phyloP scores from a whole-genome alignment of 2,888 invertebrate species.

The Neocrepidodera transversa region DNA sequence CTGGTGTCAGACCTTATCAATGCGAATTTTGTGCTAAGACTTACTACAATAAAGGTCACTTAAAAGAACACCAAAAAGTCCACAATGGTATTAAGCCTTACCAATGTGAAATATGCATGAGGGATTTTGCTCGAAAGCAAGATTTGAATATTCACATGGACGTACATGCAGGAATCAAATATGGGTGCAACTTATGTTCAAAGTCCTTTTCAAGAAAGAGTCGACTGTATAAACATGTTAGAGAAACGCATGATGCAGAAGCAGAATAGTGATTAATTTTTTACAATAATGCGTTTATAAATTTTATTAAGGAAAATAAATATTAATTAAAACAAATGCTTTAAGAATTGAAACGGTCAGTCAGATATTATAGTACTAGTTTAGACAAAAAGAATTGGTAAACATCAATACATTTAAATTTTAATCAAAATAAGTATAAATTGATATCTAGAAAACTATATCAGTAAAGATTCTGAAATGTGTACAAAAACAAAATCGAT shows the following conservation, averaged over 20 bases:
- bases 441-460: too few relatives aligned
- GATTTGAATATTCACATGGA: slow-evolving; percentile 25
- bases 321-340: too few relatives aligned
- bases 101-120: slow-evolving; percentile 18
- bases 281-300: neutral
- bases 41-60: slow-evolving; percentile 21
- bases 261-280: slow-evolving; percentile 6
- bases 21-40: slow-evolving; percentile 25
- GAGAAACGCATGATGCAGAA: slow-evolving; percentile 6
- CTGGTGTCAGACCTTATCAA: slow-evolving; percentile 9
- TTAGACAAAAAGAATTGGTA: too few relatives aligned
- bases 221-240: slow-evolving; percentile 17
- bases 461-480: too few relatives aligned
- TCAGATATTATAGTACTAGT: too few relatives aligned
- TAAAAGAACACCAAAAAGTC: slow-evolving; percentile 23
- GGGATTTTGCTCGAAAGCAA: slow-evolving; percentile 20
- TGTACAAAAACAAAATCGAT: too few relatives aligned
- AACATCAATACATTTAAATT: too few relatives aligned
- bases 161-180: slow-evolving; percentile 20
- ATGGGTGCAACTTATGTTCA: slow-evolving; percentile 9
- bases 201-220: slow-evolving; percentile 21
- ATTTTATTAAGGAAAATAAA: slow-evolving; percentile 1
- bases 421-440: too few relatives aligned
- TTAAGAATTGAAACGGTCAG: too few relatives aligned
- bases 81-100: slow-evolving; percentile 21